Percentiles rank a stretch among this genome's conserved stretches.
Conservation (phyloP, 2,888 invertebrate species). For the Sicus ferrugineus region DNA sequence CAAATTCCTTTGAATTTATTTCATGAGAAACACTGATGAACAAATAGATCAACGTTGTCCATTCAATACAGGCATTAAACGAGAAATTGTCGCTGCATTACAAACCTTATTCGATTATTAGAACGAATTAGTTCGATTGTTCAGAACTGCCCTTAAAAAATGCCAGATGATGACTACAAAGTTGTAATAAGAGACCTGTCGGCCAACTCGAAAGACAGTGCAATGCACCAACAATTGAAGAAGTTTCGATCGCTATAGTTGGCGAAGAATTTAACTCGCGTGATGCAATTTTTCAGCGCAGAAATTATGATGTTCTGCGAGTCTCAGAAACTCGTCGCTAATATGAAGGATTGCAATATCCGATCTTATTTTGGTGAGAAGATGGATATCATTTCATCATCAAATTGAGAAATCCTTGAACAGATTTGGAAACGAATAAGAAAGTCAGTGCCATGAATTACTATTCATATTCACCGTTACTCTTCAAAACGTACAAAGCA, state of each 20-base stretch:
- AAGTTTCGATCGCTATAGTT: constrained; percentile 44
- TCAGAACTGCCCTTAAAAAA: constrained; percentile 29
- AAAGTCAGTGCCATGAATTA: not conserved
- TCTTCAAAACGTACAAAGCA: constrained; percentile 31
- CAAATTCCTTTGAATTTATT: too few relatives aligned
- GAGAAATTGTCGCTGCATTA: not conserved
- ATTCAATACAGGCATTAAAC: not conserved
- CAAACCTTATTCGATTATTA: not conserved
- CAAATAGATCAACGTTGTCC: too few relatives aligned
- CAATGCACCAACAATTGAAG: constrained; percentile 41
- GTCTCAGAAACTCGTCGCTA: constrained; percentile 46
- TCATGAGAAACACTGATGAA: too few relatives aligned
- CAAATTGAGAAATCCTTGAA: constrained; percentile 5
- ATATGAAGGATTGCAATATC: constrained; percentile 31
- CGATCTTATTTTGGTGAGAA: constrained; percentile 30
- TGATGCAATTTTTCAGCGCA: constrained; percentile 49
- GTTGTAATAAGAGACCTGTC: constrained; percentile 49
- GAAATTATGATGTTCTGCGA: constrained; percentile 40
- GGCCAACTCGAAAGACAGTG: constrained; percentile 45
- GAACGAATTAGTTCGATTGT: constrained; percentile 1
- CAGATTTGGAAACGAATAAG: not conserved
- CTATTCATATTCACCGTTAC: not conserved
- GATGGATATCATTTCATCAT: constrained; percentile 30
- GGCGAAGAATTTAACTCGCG: constrained; percentile 44
- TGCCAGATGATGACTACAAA: constrained; percentile 51